Evolutionary conservation across 2,113 vertebrate species (phyloP), one percentile per base, ranked within the genome.

Genomic region (Myrmecophaga tridactyla): DNA sequence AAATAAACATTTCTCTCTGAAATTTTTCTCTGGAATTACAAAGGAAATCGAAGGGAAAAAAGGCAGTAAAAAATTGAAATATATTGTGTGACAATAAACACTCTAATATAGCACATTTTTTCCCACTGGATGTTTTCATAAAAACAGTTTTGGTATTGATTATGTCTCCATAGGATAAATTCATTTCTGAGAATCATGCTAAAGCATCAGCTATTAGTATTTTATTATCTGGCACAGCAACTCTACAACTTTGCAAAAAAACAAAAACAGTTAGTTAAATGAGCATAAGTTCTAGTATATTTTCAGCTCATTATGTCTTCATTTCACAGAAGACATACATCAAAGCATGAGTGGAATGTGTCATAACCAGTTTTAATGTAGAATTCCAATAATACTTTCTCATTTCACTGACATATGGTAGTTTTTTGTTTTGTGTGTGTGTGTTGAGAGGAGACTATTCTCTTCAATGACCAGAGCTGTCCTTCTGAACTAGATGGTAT

Each of bases 351-450:
- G 41, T 89, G 97, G 73, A 93, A 36, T 9, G 1, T 91, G 98
- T 46, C 97, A 78, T 72, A 95, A 83, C 67, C 92, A 62, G 34
- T 85, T 88, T 85, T 97, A 83, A 94, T 67, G 39, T 69, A 89
- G 46, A 96, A 62, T 78, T 93, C 93, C 92, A 94, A 92, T 78
- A 98, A 95, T 25, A 36, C 96, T 39, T 31, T 98, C 60, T 92
- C 98, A 70, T 97, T 98, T 94, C 96, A 97, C 86, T 98, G 98
- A 86, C 90, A 98, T 2, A 92, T 1, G 0, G 97, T 21, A 17
- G 3, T 25, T 75, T 90, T 87, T 73, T 76, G 36, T 77, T 75
- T 17, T 29, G n/a, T n/a, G n/a, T 95, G 96, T 89, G 15, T 48
- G 88, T n/a, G 0, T 58, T 67, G 51, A 53, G 11, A 95, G 39